phyloP scores from a whole-genome alignment of 2,888 invertebrate genomes.

The Kryphioiulus occultus region DNA sequence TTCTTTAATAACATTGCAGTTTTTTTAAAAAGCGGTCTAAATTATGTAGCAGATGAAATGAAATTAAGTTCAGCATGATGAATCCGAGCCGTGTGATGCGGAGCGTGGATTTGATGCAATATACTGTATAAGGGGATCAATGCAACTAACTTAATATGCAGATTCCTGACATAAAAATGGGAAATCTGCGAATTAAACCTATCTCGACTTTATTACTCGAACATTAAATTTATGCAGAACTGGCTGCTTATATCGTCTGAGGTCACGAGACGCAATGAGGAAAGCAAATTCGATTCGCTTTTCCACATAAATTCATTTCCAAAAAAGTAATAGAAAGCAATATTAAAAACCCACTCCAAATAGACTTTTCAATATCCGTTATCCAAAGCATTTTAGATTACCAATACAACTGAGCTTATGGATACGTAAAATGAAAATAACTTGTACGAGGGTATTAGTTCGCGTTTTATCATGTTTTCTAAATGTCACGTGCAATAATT shows the following conservation, averaged over 20 bases:
- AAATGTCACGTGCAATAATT: no score
- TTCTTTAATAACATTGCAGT: slow-evolving; percentile 10
- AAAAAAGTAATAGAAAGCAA: no score
- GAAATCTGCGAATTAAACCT: neutral
- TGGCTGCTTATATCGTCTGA: neutral
- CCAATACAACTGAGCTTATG: no score
- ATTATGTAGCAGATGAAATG: slow-evolving; percentile 11
- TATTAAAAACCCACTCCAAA: no score
- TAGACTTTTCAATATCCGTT: no score
- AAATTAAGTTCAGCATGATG: neutral
- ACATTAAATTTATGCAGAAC: neutral
- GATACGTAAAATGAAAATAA: no score
- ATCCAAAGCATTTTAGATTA: no score
- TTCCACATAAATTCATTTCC: no score
- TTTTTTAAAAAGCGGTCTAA: slow-evolving; percentile 7
- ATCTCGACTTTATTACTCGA: neutral
- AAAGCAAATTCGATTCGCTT: neutral
- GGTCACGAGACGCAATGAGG: neutral
- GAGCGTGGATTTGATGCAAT: neutral
- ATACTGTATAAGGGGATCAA: neutral
- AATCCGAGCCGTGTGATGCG: neutral
- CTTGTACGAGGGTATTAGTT: no score
- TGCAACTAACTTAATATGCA: neutral
- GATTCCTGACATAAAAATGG: neutral
- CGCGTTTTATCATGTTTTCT: no score